A percentile compares a stretch with the other conserved stretches of the same genome.
Evolutionary conservation across 2,888 invertebrate species (phyloP).

Genomic region (Lithophane socia): DNA sequence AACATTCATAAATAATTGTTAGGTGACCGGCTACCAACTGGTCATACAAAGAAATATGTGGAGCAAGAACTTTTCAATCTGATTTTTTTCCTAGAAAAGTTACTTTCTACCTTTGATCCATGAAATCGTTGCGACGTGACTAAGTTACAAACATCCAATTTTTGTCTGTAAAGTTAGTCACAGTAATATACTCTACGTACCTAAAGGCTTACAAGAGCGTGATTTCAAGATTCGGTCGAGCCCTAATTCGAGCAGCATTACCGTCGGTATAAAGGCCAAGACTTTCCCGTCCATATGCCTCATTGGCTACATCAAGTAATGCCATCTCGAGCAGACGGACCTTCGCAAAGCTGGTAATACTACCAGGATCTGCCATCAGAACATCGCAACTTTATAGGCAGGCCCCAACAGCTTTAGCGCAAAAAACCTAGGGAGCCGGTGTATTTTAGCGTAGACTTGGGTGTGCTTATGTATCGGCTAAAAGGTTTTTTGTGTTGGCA

Average conservation of each 20-base stretch:
- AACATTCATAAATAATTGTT: constrained; percentile 3
- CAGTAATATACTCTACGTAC: background rate
- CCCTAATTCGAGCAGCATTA: constrained; percentile 2
- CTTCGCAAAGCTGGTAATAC: constrained; percentile 41
- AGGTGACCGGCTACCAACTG: background rate
- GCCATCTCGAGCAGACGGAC: constrained; percentile 37
- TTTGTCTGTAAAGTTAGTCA: background rate
- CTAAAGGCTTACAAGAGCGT: background rate
- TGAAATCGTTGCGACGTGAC: background rate
- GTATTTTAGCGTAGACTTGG: constrained; percentile 59
- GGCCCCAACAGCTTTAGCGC: constrained; percentile 46
- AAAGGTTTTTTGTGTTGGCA: constrained; percentile 67
- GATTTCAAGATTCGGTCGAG: background rate
- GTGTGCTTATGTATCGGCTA: constrained; percentile 61
- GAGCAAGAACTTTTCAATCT: background rate
- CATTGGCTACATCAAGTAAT: constrained; percentile 32
- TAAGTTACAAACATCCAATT: background rate
- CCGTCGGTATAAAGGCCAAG: background rate
- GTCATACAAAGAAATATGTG: background rate
- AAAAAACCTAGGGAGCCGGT: constrained; percentile 59
- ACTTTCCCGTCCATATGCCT: constrained; percentile 14
- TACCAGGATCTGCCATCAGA: constrained; percentile 42
- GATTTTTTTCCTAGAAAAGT: background rate
- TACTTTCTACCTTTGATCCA: background rate
- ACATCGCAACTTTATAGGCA: constrained; percentile 48